phyloP scores from a whole-genome alignment of 2,797 vertebrate species.

The Neosilurus mollespiculum region DNA sequence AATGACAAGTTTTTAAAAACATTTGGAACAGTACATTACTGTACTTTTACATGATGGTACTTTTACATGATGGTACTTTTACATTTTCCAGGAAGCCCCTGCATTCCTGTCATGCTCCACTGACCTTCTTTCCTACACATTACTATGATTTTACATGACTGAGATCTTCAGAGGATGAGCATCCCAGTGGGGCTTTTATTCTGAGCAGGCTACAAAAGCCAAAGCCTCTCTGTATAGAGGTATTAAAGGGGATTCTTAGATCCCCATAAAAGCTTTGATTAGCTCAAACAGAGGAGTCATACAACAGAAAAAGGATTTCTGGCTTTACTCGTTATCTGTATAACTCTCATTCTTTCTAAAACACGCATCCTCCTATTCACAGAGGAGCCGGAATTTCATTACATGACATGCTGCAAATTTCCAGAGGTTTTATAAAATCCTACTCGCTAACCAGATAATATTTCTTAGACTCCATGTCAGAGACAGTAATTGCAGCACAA shows the following conservation, averaged over 20 bases:
- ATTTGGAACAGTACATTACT: neutral
- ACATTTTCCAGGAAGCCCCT: neutral
- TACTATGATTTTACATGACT: constrained; percentile 58
- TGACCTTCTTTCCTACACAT: constrained; percentile 54
- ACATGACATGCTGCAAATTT: neutral
- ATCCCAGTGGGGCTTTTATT: constrained; percentile 60
- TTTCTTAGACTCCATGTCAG: neutral
- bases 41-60: neutral
- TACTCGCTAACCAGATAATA: neutral
- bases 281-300: constrained; percentile 35
- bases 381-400: neutral
- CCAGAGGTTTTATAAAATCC: neutral
- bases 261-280: constrained; percentile 45
- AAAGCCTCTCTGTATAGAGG: constrained; percentile 29
- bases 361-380: neutral
- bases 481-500: constrained; percentile 16
- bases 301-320: constrained; percentile 26
- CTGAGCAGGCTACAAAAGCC: constrained; percentile 49
- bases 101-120: constrained; percentile 16
- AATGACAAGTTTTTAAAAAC: neutral
- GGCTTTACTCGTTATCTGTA: neutral
- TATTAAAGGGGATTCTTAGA: constrained; percentile 31
- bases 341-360: constrained; percentile 5
- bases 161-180: constrained; percentile 67
- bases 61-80: neutral